These are phyloP conservation scores for Monoplex corrugatus DNA, from an alignment of 2,888 invertebrate genomes.

Conservation along the genomic window DNA sequence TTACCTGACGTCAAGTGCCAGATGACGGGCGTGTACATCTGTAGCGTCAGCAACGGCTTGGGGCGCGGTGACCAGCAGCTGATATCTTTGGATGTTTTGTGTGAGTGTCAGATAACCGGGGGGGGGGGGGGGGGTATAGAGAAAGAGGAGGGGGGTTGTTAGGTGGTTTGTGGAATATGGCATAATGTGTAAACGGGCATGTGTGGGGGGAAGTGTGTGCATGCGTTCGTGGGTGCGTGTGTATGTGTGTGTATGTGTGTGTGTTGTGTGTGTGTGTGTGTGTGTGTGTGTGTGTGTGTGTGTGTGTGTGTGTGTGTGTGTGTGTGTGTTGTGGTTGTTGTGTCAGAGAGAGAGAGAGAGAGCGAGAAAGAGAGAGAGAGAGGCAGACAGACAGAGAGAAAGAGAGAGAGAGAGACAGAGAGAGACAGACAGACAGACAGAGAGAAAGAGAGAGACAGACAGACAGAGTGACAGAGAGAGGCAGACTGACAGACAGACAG, in stretches of 20 bases:
- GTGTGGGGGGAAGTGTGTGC: not conserved
- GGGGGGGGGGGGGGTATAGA: not conserved
- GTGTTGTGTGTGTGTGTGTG: not conserved
- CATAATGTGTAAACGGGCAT: not conserved
- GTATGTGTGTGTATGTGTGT: not conserved
- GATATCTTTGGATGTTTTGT: not conserved
- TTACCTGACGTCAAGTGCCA: not conserved
- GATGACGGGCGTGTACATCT: slow-evolving; percentile 33
- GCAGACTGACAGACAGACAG: not conserved
- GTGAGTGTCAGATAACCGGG: not conserved
- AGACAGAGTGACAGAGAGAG: not conserved
- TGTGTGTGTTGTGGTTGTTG: too few relatives aligned
- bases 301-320: not conserved
- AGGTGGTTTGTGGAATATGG: not conserved
- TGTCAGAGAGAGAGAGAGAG: too few relatives aligned
- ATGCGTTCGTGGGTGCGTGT: not conserved
- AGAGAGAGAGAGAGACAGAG: too few relatives aligned
- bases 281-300: not conserved
- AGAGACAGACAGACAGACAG: too few relatives aligned
- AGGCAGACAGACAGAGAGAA: too few relatives aligned
- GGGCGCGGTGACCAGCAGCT: not conserved
- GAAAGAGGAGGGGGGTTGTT: not conserved
- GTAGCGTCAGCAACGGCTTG: slow-evolving; percentile 22
- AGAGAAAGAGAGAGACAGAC: not conserved
- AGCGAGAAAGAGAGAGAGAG: too few relatives aligned